Conservation (phyloP, 1,140 invertebrate species). For the Mycetomoellerius zeteki region DNA sequence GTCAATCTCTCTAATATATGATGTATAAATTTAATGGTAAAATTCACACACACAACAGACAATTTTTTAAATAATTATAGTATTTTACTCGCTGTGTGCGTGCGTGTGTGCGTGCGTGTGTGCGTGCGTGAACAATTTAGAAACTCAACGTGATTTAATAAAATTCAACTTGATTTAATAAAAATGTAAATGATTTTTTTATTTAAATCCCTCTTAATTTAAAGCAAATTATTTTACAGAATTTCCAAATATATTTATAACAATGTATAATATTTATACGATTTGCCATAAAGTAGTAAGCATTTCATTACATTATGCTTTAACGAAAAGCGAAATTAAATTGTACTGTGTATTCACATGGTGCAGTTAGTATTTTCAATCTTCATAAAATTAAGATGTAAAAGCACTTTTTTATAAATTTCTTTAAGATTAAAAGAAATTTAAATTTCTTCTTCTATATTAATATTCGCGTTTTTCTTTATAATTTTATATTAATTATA, state of each 20-base stretch:
- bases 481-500: slow-evolving; percentile 1
- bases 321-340: slow-evolving; percentile 4
- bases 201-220: background rate
- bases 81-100: too few species aligned
- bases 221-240: background rate
- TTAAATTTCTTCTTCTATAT: background rate
- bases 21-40: background rate
- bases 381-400: background rate
- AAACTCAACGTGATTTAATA: background rate
- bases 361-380: background rate
- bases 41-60: too few species aligned
- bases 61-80: slow-evolving; percentile 1
- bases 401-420: background rate
- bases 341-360: background rate
- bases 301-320: background rate
- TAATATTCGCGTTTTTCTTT: background rate
- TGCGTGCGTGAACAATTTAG: background rate
- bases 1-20: background rate
- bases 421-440: background rate
- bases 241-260: background rate
- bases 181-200: background rate
- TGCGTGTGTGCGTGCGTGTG: too few species aligned
- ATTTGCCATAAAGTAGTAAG: background rate
- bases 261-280: background rate
- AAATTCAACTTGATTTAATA: background rate